phyloP scores from a whole-genome alignment of 2,113 vertebrate genomes.

The Pogonocichla stellata region DNA sequence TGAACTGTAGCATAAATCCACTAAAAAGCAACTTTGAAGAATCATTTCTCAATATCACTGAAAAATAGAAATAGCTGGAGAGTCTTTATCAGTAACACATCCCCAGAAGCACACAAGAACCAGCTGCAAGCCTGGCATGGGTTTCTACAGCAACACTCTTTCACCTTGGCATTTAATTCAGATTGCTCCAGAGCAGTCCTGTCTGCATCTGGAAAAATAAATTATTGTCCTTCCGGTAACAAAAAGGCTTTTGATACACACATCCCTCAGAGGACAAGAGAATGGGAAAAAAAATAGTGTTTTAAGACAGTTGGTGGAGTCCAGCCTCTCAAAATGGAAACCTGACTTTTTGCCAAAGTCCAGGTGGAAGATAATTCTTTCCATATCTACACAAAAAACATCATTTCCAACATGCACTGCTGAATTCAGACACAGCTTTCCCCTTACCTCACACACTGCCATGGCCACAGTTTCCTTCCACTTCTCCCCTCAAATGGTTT shows the following conservation, averaged over 20 bases:
- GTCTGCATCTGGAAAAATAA: neutral
- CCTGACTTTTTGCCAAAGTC: neutral
- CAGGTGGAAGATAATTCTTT: neutral
- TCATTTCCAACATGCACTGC: neutral
- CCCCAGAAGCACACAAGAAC: neutral
- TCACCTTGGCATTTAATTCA: neutral
- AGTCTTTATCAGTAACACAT: neutral
- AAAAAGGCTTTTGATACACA: neutral
- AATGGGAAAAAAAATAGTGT: neutral
- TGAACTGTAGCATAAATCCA: rapidly evolving
- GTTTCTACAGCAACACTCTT: conserved; percentile 23
- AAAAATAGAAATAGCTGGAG: neutral
- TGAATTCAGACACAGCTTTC: neutral
- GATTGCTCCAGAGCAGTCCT: neutral
- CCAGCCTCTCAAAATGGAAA: neutral
- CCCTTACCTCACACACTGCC: neutral
- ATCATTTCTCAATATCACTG: neutral
- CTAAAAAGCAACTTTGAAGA: neutral
- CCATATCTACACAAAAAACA: neutral
- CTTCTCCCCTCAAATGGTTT: neutral
- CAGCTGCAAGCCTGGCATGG: neutral
- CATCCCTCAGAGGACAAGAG: neutral
- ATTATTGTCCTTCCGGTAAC: rapidly evolving
- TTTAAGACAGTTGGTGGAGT: neutral
- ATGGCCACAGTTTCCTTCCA: neutral